Evolutionary conservation across 2,888 invertebrate species (phyloP), one percentile per base, ranked within the genome.

Genomic region (Trachelus iudaicus): DNA sequence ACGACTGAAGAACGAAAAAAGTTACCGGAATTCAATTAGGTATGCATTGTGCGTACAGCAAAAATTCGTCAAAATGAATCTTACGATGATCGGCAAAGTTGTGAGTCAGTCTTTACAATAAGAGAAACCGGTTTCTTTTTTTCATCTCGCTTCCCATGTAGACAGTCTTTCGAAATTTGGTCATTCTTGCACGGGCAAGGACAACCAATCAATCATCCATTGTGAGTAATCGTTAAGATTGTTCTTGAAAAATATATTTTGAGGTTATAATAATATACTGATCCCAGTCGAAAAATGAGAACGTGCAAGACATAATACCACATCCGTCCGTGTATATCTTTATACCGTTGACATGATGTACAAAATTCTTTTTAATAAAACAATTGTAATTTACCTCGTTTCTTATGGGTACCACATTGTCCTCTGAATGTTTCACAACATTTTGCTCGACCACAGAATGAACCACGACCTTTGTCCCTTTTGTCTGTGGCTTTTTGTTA

Each of bases 391-490:
- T 80, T 73, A 89, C 90, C 86, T 89, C 87, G 35, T 79, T 85
- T 1, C 81, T 78, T 30, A 79, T 75, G 13, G 83, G 81, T 13
- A 77, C 79, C 11, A 83, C 79, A 40, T 86, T 82, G 69, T 88
- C 85, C 11, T 86, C 86, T 6, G 83, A 80, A 33, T 82, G 80
- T 40, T 85, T 84, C 34, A 87, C 86, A 34, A 82, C 83, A 37
- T 87, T 89, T 75, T 89, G 85, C 69, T 90, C 87, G 34, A 88
- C 83, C 30, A 89, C 86, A 4, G 91, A 91, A 83, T 89, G 89
- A 13, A 90, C 88, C 11, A 90, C 84, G 71, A 90, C 84, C 81
- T 90, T 91, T 13, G 89, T 85, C 12, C 81, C 85, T 80, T 88
- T 88, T n/a, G 80, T 40, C 76, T 81, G 82, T 34, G 83, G 84